These are phyloP conservation scores for Temnothorax unifasciatus DNA, from an alignment of 2,888 invertebrate genomes.

Conservation along the genomic window DNA sequence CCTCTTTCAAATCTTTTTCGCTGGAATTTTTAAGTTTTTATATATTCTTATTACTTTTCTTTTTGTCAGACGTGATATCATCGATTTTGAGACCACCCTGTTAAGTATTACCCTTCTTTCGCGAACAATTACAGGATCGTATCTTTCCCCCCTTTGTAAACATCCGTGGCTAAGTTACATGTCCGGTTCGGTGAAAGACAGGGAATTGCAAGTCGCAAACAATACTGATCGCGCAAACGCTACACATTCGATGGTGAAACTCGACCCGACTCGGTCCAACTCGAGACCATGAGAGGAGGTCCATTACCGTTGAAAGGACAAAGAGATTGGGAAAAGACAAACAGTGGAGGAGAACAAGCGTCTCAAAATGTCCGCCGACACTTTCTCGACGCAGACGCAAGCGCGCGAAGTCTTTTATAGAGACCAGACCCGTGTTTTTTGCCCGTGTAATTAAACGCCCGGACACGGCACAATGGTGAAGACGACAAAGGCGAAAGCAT, in stretches of 20 bases:
- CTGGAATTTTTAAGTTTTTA: background rate
- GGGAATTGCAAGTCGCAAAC: slow-evolving; percentile 33
- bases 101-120: background rate
- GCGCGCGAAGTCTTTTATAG: slow-evolving; percentile 48
- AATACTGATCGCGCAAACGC: slow-evolving; percentile 18
- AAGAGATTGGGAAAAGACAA: slow-evolving; percentile 44
- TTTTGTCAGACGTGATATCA: background rate
- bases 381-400: slow-evolving; percentile 21
- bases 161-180: slow-evolving; percentile 44
- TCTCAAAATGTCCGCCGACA: slow-evolving; percentile 35
- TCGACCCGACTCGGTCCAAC: background rate
- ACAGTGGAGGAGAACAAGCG: slow-evolving; percentile 43
- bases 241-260: slow-evolving; percentile 1
- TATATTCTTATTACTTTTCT: background rate
- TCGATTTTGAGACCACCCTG: background rate
- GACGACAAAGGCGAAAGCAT: slow-evolving; percentile 62
- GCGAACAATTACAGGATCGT: slow-evolving; percentile 15
- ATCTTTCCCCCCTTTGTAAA: slow-evolving; percentile 1
- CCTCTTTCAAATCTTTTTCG: background rate
- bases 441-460: slow-evolving; percentile 68
- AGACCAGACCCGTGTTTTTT: slow-evolving; percentile 56
- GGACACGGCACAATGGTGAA: slow-evolving; percentile 58
- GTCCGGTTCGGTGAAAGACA: slow-evolving; percentile 31
- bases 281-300: slow-evolving; percentile 33
- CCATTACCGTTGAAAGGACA: slow-evolving; percentile 48